Base-by-base conservation (phyloP, 1,140 invertebrate species). In the Pachypeltis micranthus region DNA sequence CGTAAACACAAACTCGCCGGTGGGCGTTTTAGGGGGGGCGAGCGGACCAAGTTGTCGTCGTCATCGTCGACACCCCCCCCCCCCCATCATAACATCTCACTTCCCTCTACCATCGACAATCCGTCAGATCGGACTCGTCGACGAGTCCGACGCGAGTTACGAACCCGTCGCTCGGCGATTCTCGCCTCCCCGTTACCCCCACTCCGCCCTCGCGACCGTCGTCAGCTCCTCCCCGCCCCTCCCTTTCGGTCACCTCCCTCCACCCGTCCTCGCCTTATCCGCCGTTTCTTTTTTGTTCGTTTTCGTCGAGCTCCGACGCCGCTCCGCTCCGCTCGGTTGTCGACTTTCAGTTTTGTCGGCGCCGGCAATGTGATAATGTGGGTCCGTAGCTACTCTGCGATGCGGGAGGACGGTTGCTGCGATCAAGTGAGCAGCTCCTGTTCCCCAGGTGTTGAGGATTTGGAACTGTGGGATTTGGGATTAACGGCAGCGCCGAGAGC, bases 391-490 rank as follows among this genome's bases (percentile, higher is more conserved):
- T 57, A 57, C 23, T 23, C 55, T 26, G 47, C 47, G 23, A 57
- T 57, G 55, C 55, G 55, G 23, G 55, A 57, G 27, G 55, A 57
- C 23, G 55, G 55, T 14, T 57, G 55, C 55, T 57, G 55, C 55
- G 55, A 57, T 57, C 55, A 57, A 26, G 55, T 57, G 55, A 57
- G 24, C 27, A 57, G 55, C 26, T 57, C 55, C 21, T 57, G 55
- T 23, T 57, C 55, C 16, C 55, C 55, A 14, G 55, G 55, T 28
- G 55, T 57, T 25, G 55, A 57, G 21, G 55, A 57, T 57, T 29
- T 57, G 23, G 55, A 57, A 28, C 26, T 57, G 2, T 57, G 55
- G 55, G 55, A 57, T 57, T 28, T 57, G 21, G 55, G 55, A 4
- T 23, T 57, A 4, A 23, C 55, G 10, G 24, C 55, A 12, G 55